Evolutionary conservation across 2,888 invertebrate genomes (phyloP), one percentile per base, ranked within the genome.

Genomic region (Protonemura montana): DNA sequence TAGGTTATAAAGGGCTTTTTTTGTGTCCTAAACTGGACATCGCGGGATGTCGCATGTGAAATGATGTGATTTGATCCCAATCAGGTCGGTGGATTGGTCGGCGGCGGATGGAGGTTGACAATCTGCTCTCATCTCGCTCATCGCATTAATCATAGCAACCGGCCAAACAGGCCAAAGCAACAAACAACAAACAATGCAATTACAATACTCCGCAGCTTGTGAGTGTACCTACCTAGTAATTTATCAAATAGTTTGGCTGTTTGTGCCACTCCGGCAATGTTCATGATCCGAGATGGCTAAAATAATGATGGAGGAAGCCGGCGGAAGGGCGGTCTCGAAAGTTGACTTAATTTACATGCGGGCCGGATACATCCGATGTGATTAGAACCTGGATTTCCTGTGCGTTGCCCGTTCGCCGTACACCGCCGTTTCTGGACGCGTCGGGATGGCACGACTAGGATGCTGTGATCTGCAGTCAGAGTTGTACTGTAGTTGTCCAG

Each of bases 331-430:
- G 81, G 81, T 29, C 28, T 81, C 81, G 27, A 81, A 81, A 76
- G 59, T 26, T 84, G 26, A 84, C 26, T 84, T 84, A 83, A 83
- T 83, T 83, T 42, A 84, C 59, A 28, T 42, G 59, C 42, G 84
- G 59, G 35, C 84, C 84, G 84, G 84, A 84, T 59, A 84, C 76
- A n/a, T 28, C 13, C 42, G 59, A 27, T 27, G 76, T 76, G 84
- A 84, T 84, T 84, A 84, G 84, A 78, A 81, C 28, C 28, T 27
- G 30, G 30, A 29, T 81, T 81, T 81, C 81, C 81, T 81, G 81
- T 81, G 30, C 29, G 26, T 26, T 78, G 78, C 21, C 78, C 16
- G 59, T 35, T 35, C 59, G 59, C 2, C 21, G 59, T 35, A 6
- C 59, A 21, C 2, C 21, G 59, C 16, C 59, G 21, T 59, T 21